Base-by-base conservation (phyloP, 2,797 vertebrate species). In the Pseudopleuronectes americanus region DNA sequence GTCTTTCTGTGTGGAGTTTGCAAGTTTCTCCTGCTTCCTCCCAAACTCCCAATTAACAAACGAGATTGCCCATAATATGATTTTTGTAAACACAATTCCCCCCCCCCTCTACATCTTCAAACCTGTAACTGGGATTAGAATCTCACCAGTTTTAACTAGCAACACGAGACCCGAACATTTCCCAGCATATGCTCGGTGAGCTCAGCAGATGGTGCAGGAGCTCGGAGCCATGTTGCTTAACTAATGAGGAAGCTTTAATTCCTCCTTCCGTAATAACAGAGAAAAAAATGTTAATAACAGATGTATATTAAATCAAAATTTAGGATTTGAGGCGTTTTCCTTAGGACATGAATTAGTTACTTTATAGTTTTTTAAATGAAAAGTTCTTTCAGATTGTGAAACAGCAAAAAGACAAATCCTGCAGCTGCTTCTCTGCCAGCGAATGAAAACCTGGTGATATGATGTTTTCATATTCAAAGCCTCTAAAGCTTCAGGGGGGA, bases 181-280 rank as follows among this genome's bases (percentile, higher is more conserved):
- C 54, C 26, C 57, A 59, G 17, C 71, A 71, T 64, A 58, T 57
- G 74, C 45, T 76, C 24, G 14, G 72, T 36, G 53, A 84, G 66
- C 57, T 57, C 47, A 66, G 64, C 65, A 74, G 57, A 66, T 73
- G 75, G 31, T 14, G 24, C 4, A 12, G 22, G 66, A 53, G 22
- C 57, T 68, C 57, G 14, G 41, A 77, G 73, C 43, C 56, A 45
- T 13, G 14, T 43, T 14, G 14, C 41, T 17, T 17, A 17, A 56
- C 57, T 66, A 16, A 31, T 43, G 48, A 70, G 28, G 9, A 24
- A 23, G 26, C 10, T 22, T 65, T 54, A 4, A 19, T 45, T 24
- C 38, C 22, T 74, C 22, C 4, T 0, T 56, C 23, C 43, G 22
- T 17, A 12, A 7, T n/a, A 22, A 69, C 38, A 64, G 76, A 62